Conservation (phyloP, 2,888 invertebrate species). For the Aporophyla lueneburgensis region DNA sequence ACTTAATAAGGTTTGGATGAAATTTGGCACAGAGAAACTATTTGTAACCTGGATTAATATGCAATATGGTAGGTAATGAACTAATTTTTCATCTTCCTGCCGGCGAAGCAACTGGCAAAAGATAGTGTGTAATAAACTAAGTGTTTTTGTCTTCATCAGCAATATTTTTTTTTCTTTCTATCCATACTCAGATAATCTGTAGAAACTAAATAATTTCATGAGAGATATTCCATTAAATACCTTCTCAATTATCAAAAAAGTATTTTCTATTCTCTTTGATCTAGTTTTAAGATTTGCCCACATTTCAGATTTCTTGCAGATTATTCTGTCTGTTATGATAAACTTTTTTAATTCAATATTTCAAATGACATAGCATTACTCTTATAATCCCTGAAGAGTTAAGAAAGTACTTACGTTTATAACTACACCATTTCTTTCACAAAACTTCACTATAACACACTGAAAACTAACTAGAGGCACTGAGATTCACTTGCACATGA, state of each 20-base stretch:
- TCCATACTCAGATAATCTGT: background rate
- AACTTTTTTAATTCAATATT: background rate
- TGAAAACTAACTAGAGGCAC: constrained; percentile 42
- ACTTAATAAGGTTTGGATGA: too few relatives aligned
- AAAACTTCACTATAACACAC: constrained; percentile 28
- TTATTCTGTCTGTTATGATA: too few relatives aligned
- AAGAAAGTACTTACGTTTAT: constrained; percentile 38
- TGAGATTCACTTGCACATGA: constrained; percentile 55
- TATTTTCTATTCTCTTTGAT: background rate
- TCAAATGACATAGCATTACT: too few relatives aligned
- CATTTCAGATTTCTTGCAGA: background rate
- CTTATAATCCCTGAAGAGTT: background rate
- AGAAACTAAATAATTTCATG: background rate
- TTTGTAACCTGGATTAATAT: too few relatives aligned
- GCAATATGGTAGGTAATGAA: too few relatives aligned
- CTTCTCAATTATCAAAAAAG: background rate
- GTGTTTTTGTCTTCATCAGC: background rate
- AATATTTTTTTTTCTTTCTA: too few relatives aligned
- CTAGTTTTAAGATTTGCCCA: background rate
- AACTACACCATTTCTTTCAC: constrained; percentile 14
- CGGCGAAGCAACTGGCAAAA: too few relatives aligned
- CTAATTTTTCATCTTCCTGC: too few relatives aligned
- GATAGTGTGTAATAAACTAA: too few relatives aligned
- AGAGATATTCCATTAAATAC: background rate
- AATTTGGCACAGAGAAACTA: too few relatives aligned